phyloP scores from a whole-genome alignment of 2,113 vertebrate species.

The Ranitomeya imitator region DNA sequence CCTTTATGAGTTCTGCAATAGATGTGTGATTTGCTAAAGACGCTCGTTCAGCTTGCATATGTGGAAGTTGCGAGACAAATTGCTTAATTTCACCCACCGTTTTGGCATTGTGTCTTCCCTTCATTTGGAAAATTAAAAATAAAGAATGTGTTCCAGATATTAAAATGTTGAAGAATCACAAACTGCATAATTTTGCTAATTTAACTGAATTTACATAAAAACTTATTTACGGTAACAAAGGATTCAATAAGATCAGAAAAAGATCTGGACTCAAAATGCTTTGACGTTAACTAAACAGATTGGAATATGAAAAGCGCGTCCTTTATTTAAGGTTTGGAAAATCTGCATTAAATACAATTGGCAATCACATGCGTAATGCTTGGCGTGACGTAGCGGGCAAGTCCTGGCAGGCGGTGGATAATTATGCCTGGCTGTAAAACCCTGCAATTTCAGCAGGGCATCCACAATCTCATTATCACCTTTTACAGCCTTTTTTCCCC shows the following conservation, averaged over 20 bases:
- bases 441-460: slow-evolving; percentile 34
- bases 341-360: not conserved
- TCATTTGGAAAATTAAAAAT: slow-evolving; percentile 52
- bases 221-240: no score
- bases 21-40: slow-evolving; percentile 97
- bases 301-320: not conserved
- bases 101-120: slow-evolving; percentile 96
- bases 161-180: not conserved
- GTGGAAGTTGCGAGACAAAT: slow-evolving; percentile 95
- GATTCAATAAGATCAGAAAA: no score
- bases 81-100: slow-evolving; percentile 98
- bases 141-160: not conserved
- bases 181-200: no score
- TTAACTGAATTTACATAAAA: no score
- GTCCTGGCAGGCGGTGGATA: slow-evolving; percentile 64
- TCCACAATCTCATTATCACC: slow-evolving; percentile 70
- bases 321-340: not conserved
- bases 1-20: slow-evolving; percentile 94
- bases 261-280: no score
- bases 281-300: not conserved
- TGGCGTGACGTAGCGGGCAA: slow-evolving; percentile 50
- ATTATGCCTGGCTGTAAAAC: slow-evolving; percentile 49
- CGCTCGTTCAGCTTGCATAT: slow-evolving; percentile 95
- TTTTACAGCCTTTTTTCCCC: slow-evolving; percentile 7
- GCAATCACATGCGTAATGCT: not conserved